A percentile compares a stretch with the other conserved stretches of the same genome.
phyloP scores from a whole-genome alignment of 2,888 invertebrate genomes.

The Netelia melanura region DNA sequence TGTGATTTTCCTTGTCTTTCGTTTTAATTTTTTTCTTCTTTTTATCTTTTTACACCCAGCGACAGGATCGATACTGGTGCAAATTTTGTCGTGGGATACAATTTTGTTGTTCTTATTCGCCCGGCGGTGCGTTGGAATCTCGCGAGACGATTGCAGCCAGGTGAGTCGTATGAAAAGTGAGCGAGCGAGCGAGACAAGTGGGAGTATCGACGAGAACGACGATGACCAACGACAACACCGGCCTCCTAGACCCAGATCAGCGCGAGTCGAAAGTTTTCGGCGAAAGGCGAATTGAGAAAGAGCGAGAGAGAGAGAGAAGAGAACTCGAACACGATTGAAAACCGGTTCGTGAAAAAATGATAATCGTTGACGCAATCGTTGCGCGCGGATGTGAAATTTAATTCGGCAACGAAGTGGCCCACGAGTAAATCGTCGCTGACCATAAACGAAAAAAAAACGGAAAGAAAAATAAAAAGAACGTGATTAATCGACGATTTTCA shows the following conservation, averaged over 20 bases:
- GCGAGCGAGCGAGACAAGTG: constrained; percentile 4
- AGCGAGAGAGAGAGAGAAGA: background rate
- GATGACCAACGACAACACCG: constrained; percentile 59
- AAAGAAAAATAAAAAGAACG: background rate
- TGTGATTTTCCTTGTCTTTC: too few relatives aligned
- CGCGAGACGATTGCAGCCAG: constrained; percentile 7
- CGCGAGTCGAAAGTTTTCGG: constrained; percentile 44
- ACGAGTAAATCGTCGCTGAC: constrained; percentile 28
- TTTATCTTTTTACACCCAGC: background rate
- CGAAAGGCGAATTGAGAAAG: constrained; percentile 18
- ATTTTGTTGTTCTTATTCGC: background rate
- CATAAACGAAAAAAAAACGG: background rate
- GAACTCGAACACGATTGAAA: constrained; percentile 40
- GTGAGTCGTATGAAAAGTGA: constrained; percentile 5
- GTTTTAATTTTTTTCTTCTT: background rate
- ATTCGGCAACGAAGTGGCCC: constrained; percentile 26
- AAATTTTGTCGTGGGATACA: constrained; percentile 23
- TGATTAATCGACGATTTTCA: background rate
- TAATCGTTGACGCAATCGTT: constrained; percentile 57
- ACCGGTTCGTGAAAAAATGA: constrained; percentile 56
- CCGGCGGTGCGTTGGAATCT: constrained; percentile 29
- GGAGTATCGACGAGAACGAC: constrained; percentile 1
- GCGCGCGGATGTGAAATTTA: constrained; percentile 35
- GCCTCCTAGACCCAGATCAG: constrained; percentile 55
- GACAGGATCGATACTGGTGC: constrained; percentile 1